phyloP scores from a whole-genome alignment of 2,888 invertebrate species.

The Biston betularia region DNA sequence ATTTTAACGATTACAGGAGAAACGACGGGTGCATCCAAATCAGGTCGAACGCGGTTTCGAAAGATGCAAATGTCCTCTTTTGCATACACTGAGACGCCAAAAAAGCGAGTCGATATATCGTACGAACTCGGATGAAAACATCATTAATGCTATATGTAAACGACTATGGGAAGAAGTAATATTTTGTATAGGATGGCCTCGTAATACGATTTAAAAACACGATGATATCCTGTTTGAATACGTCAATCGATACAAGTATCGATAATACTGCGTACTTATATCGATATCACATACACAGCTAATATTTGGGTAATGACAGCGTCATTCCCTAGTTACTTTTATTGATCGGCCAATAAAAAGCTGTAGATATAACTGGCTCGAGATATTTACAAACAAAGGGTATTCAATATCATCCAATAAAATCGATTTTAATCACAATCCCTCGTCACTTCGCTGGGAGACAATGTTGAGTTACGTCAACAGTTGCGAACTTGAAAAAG shows the following conservation, averaged over 20 bases:
- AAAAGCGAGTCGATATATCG: slow-evolving; percentile 59
- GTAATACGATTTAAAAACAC: slow-evolving; percentile 46
- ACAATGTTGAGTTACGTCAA: slow-evolving; percentile 72
- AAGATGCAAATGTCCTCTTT: slow-evolving; percentile 77
- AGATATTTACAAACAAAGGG: slow-evolving; percentile 77
- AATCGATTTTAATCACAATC: slow-evolving; percentile 70
- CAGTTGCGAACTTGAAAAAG: slow-evolving; percentile 56
- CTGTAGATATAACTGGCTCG: slow-evolving; percentile 49
- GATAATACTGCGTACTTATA: slow-evolving; percentile 23
- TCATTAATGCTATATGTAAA: slow-evolving; percentile 77
- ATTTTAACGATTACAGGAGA: slow-evolving; percentile 77
- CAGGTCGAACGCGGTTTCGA: slow-evolving; percentile 70
- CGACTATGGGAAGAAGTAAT: slow-evolving; percentile 59
- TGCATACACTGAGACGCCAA: slow-evolving; percentile 71
- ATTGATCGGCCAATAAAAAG: slow-evolving; percentile 49
- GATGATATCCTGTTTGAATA: slow-evolving; percentile 48
- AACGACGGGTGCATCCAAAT: slow-evolving; percentile 81
- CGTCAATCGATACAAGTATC: slow-evolving; percentile 27
- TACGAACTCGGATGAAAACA: slow-evolving; percentile 70
- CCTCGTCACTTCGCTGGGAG: slow-evolving; percentile 40
- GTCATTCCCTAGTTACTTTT: slow-evolving; percentile 37
- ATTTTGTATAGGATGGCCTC: slow-evolving; percentile 37
- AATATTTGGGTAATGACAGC: slow-evolving; percentile 37
- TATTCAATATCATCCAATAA: slow-evolving; percentile 74
- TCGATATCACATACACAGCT: neutral